These are phyloP conservation scores for Ellobius talpinus DNA, from an alignment of 2,113 vertebrate species.

Conservation along the genomic window DNA sequence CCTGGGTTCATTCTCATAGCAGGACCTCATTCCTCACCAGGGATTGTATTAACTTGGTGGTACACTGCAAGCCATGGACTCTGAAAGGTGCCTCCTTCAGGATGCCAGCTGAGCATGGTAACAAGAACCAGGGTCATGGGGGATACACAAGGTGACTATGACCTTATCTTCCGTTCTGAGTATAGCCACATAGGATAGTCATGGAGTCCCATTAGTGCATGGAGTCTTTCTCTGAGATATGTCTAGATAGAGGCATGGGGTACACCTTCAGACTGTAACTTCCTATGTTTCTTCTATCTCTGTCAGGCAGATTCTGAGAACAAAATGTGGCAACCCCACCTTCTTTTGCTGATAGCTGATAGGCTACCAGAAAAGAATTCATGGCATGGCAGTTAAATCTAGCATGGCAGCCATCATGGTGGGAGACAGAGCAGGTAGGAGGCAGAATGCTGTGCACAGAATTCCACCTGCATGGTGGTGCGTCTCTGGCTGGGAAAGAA, in stretches of 20 bases:
- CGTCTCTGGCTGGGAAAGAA: background rate
- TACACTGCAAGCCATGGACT: background rate
- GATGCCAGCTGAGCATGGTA: background rate
- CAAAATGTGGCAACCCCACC: background rate
- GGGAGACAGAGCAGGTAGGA: background rate
- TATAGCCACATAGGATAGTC: background rate
- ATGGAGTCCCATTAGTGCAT: background rate
- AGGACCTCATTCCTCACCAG: fast-evolving
- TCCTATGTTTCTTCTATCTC: background rate
- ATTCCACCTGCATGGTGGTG: fast-evolving
- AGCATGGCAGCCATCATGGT: fast-evolving
- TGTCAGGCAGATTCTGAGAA: background rate
- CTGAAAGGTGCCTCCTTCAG: background rate
- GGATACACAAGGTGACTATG: background rate
- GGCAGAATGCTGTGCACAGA: fast-evolving
- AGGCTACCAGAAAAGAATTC: background rate
- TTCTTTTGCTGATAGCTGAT: background rate
- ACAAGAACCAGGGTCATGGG: background rate
- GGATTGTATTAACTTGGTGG: background rate
- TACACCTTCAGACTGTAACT: background rate
- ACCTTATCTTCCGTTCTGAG: background rate
- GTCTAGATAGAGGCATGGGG: background rate
- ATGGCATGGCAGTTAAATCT: background rate
- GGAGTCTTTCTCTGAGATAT: background rate
- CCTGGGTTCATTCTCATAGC: background rate